phyloP scores from a whole-genome alignment of 2,797 vertebrate species.

The Poecilia picta region DNA sequence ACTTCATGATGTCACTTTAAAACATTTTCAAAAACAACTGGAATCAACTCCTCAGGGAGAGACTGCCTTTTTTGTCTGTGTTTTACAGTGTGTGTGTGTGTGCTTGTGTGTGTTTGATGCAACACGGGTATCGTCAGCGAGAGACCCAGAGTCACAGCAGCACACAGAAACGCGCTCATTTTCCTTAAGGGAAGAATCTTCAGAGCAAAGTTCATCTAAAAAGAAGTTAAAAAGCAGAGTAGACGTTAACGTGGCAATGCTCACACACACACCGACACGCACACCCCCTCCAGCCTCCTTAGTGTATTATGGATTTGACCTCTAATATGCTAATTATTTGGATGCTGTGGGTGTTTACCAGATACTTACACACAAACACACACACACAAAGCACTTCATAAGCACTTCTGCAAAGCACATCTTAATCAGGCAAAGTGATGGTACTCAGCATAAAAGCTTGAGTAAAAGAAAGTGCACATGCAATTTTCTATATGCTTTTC shows the following conservation, averaged over 20 bases:
- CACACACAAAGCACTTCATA: constrained; percentile 14
- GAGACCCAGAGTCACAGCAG: constrained; percentile 10
- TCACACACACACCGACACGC: not conserved
- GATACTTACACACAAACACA: constrained; percentile 26
- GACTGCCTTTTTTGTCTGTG: constrained; percentile 1
- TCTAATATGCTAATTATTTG: constrained; percentile 62
- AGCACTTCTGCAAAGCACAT: constrained; percentile 15
- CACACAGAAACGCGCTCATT: constrained; percentile 3
- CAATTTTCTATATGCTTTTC: not conserved
- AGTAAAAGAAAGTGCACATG: not conserved
- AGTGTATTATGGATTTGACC: constrained; percentile 63
- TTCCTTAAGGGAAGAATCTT: constrained; percentile 45
- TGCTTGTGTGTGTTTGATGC: constrained; percentile 31
- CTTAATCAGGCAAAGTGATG: constrained; percentile 24
- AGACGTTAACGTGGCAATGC: constrained; percentile 12
- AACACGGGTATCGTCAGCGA: constrained; percentile 48
- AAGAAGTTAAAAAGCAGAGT: constrained; percentile 20
- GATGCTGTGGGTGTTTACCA: constrained; percentile 36
- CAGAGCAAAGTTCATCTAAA: constrained; percentile 39
- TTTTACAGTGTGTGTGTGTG: not conserved
- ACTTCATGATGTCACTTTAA: constrained; percentile 28
- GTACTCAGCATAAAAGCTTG: constrained; percentile 26
- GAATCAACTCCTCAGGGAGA: constrained; percentile 41
- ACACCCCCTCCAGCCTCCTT: constrained; percentile 39
- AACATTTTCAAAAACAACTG: constrained; percentile 47